These are phyloP conservation scores for Baccha elongata DNA, from an alignment of 2,888 invertebrate species.

Conservation along the genomic window DNA sequence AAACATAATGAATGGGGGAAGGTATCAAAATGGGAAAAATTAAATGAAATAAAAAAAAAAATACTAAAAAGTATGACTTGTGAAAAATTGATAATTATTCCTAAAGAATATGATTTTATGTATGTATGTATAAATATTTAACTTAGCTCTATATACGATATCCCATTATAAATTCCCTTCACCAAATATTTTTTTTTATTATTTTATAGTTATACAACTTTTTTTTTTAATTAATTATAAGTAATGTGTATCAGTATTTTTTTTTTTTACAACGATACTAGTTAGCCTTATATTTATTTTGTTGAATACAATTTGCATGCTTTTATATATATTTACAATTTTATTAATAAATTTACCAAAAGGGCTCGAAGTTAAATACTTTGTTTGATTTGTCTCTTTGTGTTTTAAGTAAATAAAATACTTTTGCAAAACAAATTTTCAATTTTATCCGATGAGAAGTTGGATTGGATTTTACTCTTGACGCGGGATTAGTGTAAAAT, in stretches of 20 bases:
- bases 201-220: slow-evolving; percentile 12
- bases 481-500: too few relatives aligned
- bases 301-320: too few relatives aligned
- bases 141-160: slow-evolving; percentile 19
- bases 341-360: too few relatives aligned
- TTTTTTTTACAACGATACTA: slow-evolving; percentile 32
- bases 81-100: not conserved
- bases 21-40: not conserved
- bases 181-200: slow-evolving; percentile 30
- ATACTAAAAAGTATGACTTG: slow-evolving; percentile 1
- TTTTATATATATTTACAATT: not conserved
- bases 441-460: too few relatives aligned
- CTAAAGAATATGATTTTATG: not conserved
- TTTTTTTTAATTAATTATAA: slow-evolving; percentile 1
- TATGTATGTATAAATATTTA: slow-evolving; percentile 21
- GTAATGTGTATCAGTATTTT: not conserved
- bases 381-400: too few relatives aligned
- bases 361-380: too few relatives aligned
- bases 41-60: not conserved
- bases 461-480: too few relatives aligned
- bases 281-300: too few relatives aligned
- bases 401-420: too few relatives aligned
- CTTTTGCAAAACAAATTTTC: too few relatives aligned
- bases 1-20: slow-evolving; percentile 8
- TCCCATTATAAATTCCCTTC: slow-evolving; percentile 23